These are phyloP conservation scores for Merops nubicus DNA, from an alignment of 2,113 vertebrate species.

Conservation along the genomic window DNA sequence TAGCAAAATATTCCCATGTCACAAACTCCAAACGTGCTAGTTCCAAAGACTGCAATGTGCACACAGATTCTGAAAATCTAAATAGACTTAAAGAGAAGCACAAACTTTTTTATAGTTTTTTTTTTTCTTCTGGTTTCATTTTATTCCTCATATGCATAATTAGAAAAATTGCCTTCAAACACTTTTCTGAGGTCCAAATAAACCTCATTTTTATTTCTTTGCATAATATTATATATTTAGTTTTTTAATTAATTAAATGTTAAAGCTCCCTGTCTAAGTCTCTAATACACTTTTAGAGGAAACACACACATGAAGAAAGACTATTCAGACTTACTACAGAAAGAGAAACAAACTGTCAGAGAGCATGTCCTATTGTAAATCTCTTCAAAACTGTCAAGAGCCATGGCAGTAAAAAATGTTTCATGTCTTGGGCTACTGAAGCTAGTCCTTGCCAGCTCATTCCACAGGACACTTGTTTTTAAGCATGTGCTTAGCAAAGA, in stretches of 20 bases:
- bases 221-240: background rate
- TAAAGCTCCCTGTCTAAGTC: background rate
- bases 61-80: background rate
- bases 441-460: background rate
- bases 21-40: background rate
- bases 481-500: background rate
- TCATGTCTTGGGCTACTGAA: background rate
- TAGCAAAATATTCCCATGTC: background rate
- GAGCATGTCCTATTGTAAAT: background rate
- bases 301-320: background rate
- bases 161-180: background rate
- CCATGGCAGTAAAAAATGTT: background rate
- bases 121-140: background rate
- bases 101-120: background rate
- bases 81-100: background rate
- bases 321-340: background rate
- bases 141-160: background rate
- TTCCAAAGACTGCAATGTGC: background rate
- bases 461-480: background rate
- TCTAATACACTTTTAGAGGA: constrained; percentile 6
- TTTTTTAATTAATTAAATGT: constrained; percentile 20
- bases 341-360: background rate
- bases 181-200: background rate
- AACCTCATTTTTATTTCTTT: background rate
- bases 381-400: background rate